These are phyloP conservation scores for Phrynocephalus versicolor DNA, from an alignment of 2,113 vertebrate species.

Conservation along the genomic window DNA sequence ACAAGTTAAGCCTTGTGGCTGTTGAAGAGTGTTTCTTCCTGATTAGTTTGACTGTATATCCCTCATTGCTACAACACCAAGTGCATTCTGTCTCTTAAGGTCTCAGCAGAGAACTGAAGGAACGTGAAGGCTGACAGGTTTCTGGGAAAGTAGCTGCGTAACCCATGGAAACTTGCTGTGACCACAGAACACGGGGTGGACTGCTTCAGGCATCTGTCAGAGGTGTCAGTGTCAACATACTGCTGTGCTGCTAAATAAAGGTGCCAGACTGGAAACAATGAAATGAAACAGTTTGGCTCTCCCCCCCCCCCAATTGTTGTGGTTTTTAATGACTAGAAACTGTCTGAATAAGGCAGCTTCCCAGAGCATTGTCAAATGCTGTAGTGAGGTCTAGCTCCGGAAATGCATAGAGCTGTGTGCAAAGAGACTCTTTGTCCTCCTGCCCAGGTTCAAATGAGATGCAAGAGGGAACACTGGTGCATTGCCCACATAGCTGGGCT, in stretches of 20 bases:
- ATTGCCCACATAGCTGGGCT: too few species aligned
- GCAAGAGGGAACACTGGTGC: too few species aligned
- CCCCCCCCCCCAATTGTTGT: too few species aligned
- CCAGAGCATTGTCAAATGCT: too few species aligned
- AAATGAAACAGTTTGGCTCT: neutral
- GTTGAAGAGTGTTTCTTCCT: too few species aligned
- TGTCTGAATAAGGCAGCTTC: too few species aligned
- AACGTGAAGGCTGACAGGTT: neutral
- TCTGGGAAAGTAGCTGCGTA: neutral
- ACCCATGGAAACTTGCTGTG: neutral
- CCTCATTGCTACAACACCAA: neutral
- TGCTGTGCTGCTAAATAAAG: neutral
- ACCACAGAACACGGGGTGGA: neutral
- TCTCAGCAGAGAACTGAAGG: neutral
- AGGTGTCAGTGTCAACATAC: neutral
- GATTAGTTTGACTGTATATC: neutral
- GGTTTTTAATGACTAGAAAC: too few species aligned
- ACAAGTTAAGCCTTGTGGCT: neutral
- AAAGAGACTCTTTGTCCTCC: too few species aligned
- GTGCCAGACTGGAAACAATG: neutral
- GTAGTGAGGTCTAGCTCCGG: too few species aligned
- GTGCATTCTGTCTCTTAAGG: neutral
- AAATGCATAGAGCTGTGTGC: too few species aligned
- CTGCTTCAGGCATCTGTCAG: constrained; percentile 24
- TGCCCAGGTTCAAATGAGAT: too few species aligned